These are phyloP conservation scores for Rhabditoides inermis DNA, from an alignment of 2,888 invertebrate species.

Conservation along the genomic window DNA sequence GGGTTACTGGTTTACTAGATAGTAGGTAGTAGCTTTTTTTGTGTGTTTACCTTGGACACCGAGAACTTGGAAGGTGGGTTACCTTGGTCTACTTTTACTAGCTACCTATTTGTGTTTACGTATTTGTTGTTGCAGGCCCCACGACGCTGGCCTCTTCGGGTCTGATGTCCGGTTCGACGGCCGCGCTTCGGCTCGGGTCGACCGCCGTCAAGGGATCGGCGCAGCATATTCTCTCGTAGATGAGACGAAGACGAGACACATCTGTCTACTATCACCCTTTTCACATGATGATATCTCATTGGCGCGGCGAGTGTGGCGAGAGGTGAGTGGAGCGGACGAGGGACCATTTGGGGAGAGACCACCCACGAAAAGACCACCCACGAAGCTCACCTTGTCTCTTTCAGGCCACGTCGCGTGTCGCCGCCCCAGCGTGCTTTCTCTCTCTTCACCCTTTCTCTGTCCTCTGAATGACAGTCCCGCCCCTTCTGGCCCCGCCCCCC, in stretches of 20 bases:
- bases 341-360: too few species aligned
- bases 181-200: neutral
- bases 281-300: too few species aligned
- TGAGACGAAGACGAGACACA: neutral
- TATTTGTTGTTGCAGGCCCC: neutral
- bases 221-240: neutral
- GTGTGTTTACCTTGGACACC: neutral
- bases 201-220: neutral
- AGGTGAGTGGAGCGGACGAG: too few species aligned
- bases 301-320: too few species aligned
- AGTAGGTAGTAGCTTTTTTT: neutral
- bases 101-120: neutral
- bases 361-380: too few species aligned
- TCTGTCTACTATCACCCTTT: too few species aligned
- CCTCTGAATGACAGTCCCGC: too few species aligned
- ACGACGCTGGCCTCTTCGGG: neutral
- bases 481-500: too few species aligned
- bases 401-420: constrained; percentile 3
- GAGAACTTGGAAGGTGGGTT: neutral
- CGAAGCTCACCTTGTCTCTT: too few species aligned
- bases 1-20: too few species aligned
- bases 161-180: neutral
- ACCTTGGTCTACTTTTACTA: neutral
- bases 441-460: too few species aligned
- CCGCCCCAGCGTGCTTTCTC: constrained; percentile 4